A percentile compares a stretch with the other conserved stretches of the same genome.
Evolutionary conservation across 2,113 vertebrate genomes (phyloP).

Genomic region (Pluvianellus socialis): DNA sequence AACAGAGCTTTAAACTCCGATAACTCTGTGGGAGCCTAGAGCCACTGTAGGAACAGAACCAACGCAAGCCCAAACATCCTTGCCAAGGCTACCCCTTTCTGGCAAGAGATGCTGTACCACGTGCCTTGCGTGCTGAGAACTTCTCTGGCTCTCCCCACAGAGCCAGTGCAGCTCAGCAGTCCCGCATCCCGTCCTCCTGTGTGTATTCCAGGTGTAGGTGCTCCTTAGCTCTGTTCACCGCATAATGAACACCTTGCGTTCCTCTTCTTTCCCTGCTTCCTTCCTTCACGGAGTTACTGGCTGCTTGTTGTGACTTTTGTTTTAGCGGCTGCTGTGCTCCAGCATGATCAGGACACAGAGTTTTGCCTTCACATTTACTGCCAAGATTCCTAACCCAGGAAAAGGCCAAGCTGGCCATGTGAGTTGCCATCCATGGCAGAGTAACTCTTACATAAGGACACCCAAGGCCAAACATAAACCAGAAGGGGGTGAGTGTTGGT

Average conservation of each 20-base stretch:
- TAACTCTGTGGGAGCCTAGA: not conserved
- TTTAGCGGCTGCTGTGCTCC: not conserved
- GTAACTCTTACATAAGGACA: not conserved
- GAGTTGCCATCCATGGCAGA: not conserved
- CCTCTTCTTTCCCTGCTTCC: not conserved
- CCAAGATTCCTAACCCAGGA: not conserved
- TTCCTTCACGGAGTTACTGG: not conserved
- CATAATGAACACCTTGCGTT: not conserved
- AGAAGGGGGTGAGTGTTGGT: not conserved
- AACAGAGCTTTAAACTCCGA: not conserved
- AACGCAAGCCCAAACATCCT: not conserved
- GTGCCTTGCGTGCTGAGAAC: not conserved
- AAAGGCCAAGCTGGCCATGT: not conserved
- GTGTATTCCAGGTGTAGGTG: not conserved
- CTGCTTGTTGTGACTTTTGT: not conserved
- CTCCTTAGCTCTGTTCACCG: not conserved
- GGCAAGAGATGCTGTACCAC: not conserved
- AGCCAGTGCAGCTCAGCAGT: not conserved
- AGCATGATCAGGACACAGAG: not conserved
- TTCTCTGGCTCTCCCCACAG: not conserved
- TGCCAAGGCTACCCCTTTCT: not conserved
- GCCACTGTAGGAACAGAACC: not conserved
- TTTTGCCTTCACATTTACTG: not conserved
- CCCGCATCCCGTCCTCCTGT: not conserved
- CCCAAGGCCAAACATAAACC: not conserved